Evolutionary conservation across 2,888 invertebrate species (phyloP).

Genomic region (Globia sparganii): DNA sequence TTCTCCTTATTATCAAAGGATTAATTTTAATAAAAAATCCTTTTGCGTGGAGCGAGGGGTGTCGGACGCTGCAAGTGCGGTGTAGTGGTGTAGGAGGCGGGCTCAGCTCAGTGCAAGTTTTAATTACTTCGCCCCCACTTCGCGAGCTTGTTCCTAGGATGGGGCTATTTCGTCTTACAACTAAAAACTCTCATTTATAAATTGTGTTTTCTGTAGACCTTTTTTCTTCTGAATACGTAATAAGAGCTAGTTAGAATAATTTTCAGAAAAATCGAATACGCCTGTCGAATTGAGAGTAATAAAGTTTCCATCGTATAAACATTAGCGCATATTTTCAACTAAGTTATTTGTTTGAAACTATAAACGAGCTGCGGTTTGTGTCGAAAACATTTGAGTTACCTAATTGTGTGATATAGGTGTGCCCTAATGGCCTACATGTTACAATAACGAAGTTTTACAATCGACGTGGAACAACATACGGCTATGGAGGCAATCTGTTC

Average conservation of each 20-base stretch:
- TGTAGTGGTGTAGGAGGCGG: slow-evolving; percentile 64
- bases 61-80: slow-evolving; percentile 65
- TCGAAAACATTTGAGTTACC: slow-evolving; percentile 32
- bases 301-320: slow-evolving; percentile 20
- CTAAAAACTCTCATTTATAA: slow-evolving; percentile 86
- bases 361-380: slow-evolving; percentile 29
- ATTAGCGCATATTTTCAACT: slow-evolving; percentile 27
- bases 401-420: slow-evolving; percentile 25
- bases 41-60: slow-evolving; percentile 64
- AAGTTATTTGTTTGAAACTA: slow-evolving; percentile 38
- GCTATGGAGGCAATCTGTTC: slow-evolving; percentile 36
- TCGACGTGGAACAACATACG: slow-evolving; percentile 25
- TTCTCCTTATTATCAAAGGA: slow-evolving; percentile 66
- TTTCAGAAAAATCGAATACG: slow-evolving; percentile 14
- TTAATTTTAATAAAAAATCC: slow-evolving; percentile 72
- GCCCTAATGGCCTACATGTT: slow-evolving; percentile 37
- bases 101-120: slow-evolving; percentile 80
- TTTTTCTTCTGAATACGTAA: slow-evolving; percentile 75
- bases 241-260: slow-evolving; percentile 56
- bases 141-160: slow-evolving; percentile 80
- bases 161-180: slow-evolving; percentile 82
- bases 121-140: slow-evolving; percentile 87
- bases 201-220: slow-evolving; percentile 76
- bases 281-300: slow-evolving; percentile 19
- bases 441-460: slow-evolving; percentile 39